Evolutionary conservation across 2,888 invertebrate species (phyloP).

Genomic region (Erannis defoliaria): DNA sequence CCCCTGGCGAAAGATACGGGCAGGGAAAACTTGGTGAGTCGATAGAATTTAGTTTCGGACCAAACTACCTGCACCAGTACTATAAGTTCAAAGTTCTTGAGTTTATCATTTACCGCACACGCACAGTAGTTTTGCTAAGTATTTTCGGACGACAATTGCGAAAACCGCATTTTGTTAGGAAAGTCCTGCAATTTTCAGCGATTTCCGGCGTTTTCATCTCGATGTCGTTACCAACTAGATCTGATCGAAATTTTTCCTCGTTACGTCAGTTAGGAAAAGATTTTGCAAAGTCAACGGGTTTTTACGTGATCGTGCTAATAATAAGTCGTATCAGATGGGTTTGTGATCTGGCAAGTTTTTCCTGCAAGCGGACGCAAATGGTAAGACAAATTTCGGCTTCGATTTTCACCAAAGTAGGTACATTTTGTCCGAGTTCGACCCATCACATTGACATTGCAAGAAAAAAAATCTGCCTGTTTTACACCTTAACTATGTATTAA

Average conservation of each 20-base stretch:
- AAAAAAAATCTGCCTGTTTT: neutral
- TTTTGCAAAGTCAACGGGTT: conserved; percentile 26
- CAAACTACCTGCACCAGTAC: neutral
- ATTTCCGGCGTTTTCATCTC: conserved; percentile 34
- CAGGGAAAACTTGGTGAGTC: conserved; percentile 34
- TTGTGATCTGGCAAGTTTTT: neutral
- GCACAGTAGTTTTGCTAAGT: conserved; percentile 24
- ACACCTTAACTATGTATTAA: neutral
- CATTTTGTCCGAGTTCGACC: neutral
- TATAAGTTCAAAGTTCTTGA: neutral
- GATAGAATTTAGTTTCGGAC: conserved; percentile 35
- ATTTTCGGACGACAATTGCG: conserved; percentile 20
- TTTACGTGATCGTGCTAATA: neutral
- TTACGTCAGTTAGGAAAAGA: conserved; percentile 34
- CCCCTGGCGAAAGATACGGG: conserved; percentile 37
- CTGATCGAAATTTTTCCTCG: conserved; percentile 31
- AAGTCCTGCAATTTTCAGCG: conserved; percentile 16
- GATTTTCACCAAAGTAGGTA: neutral
- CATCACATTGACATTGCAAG: neutral
- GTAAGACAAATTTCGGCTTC: conserved; percentile 1
- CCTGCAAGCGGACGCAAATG: neutral
- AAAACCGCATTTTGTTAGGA: conserved; percentile 33
- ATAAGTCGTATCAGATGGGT: neutral
- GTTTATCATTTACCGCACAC: neutral
- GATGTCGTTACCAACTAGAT: conserved; percentile 68